These are phyloP conservation scores for Trichechus manatus DNA, from an alignment of 2,113 vertebrate species.

Conservation along the genomic window DNA sequence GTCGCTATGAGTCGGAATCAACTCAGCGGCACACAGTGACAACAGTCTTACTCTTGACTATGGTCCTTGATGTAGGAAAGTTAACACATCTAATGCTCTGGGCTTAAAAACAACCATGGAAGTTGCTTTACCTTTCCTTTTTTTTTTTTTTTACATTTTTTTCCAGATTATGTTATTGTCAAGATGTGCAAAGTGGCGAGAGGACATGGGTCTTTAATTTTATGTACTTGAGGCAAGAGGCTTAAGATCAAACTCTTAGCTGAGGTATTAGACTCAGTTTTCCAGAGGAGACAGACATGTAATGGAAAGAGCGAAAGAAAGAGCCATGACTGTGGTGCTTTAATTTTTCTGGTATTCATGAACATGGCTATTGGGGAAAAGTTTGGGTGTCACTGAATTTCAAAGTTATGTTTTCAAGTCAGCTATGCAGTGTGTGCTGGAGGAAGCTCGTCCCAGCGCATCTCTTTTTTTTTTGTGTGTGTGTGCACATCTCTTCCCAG, in stretches of 20 bases:
- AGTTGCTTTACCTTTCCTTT: neutral
- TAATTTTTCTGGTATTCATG: neutral
- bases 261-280: neutral
- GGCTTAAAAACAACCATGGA: neutral
- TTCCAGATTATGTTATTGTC: neutral
- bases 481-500: neutral
- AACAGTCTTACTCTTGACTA: neutral
- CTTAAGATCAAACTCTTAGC: slow-evolving; percentile 3
- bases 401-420: neutral
- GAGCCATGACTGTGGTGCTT: neutral
- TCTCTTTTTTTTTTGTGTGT: neutral
- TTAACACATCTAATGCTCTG: neutral
- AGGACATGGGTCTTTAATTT: neutral
- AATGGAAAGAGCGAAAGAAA: neutral
- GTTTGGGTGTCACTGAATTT: neutral
- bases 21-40: too few relatives aligned
- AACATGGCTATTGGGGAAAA: neutral
- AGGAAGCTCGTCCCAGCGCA: neutral
- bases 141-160: neutral
- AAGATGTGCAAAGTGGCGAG: neutral
- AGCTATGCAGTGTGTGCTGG: neutral
- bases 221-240: neutral
- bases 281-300: neutral
- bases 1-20: too few relatives aligned
- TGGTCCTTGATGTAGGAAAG: neutral